phyloP scores from a whole-genome alignment of 2,888 invertebrate genomes.

The Laspeyria flexula region DNA sequence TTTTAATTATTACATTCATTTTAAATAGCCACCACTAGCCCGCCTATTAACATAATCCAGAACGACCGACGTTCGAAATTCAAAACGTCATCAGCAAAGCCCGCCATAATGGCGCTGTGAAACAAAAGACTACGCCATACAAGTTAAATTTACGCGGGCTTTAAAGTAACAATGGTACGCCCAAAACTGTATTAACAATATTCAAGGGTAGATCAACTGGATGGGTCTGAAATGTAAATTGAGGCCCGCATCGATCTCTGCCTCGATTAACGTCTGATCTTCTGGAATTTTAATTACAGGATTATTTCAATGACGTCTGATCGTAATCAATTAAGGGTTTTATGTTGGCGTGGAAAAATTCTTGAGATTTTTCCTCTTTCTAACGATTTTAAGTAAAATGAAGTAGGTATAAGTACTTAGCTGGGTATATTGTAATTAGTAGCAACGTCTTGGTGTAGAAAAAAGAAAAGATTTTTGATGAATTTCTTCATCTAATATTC shows the following conservation, averaged over 20 bases:
- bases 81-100: constrained; percentile 27
- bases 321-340: constrained; percentile 26
- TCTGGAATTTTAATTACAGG: constrained; percentile 61
- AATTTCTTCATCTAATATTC: too few relatives aligned
- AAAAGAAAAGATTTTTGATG: too few relatives aligned
- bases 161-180: constrained; percentile 35
- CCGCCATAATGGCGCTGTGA: constrained; percentile 16
- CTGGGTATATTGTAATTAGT: too few relatives aligned
- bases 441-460: too few relatives aligned
- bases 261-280: constrained; percentile 49
- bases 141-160: constrained; percentile 7
- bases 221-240: constrained; percentile 40
- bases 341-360: constrained; percentile 6
- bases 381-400: neutral
- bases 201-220: constrained; percentile 43
- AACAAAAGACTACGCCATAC: constrained; percentile 30
- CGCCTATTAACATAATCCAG: constrained; percentile 21
- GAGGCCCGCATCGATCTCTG: constrained; percentile 54
- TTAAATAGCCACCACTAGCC: neutral
- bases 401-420: neutral
- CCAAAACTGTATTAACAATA: constrained; percentile 32
- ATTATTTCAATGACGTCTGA: constrained; percentile 33
- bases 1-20: too few relatives aligned
- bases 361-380: neutral
- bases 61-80: constrained; percentile 18